Base-by-base conservation (phyloP, 2,797 vertebrate genomes). In the Bryconaethiops microstoma region DNA sequence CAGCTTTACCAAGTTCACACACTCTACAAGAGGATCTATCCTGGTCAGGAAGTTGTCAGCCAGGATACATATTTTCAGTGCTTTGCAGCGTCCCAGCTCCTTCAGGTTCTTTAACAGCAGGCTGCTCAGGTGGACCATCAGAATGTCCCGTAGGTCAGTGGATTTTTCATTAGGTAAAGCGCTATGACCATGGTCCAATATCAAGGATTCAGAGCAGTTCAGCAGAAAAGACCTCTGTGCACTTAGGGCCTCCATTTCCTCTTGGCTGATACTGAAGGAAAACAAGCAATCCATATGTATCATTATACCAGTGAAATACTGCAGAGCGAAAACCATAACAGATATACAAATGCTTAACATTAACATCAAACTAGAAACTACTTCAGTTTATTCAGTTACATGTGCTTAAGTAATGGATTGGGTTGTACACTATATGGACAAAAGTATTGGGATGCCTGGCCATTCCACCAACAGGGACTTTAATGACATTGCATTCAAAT, bases 1-100 rank as follows among this genome's bases (percentile, higher is more conserved):
- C 85, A 95, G 84, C 86, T 93, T 94, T 29, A 94, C 74, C 80
- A 95, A 86, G 84, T 86, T 84, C 40, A 73, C 79, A 80, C 91
- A 94, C 55, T 17, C 77, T 13, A 83, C 76, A 59, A 95, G 88
- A 39, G 90, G 87, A 65, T 76, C 73, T 40, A 92, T 92, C 75
- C 84, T 83, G n/a, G 83, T 88, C 67, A 93, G 16, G 6, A 90
- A 91, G 86, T 93, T 94, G 60, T 92, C 87, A 55, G 92, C 87
- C 76, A 94, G 71, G 62, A 90, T 87, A 74, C 90, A 89, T 64
- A 93, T 84, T 84, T 60, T 88, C 45, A 94, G 88, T 40, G 90
- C 89, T 65, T 82, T 70, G 76, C 88, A 93, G 40, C 50, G 57
- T 4, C 86, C 89, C 9, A 93, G 57, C 57, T 60, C 68, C 35